Evolutionary conservation across 2,113 vertebrate genomes (phyloP), one percentile per base, ranked within the genome.

Genomic region (Arvicanthis niloticus): DNA sequence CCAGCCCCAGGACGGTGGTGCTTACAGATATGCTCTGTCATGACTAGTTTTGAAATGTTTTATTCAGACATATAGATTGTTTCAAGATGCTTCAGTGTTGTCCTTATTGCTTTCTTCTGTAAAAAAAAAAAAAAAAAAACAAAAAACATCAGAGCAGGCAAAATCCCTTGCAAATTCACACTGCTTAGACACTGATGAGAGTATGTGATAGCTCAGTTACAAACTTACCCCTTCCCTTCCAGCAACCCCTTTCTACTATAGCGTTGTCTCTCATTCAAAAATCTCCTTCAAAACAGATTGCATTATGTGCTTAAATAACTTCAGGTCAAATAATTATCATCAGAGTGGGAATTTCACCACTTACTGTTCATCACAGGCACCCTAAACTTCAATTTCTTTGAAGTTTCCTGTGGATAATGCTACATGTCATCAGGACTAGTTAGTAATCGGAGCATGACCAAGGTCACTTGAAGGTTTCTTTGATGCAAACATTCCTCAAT

Each of bases 381-480:
- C 31, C 16, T 53, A 45, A 67, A 76, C 2, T 31, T 56, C 12
- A 17, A 62, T 67, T 81, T 86, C 88, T 97, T 97, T 96, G 91
- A 95, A 93, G 89, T 95, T 91, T 95, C 45, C 77, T 91, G 6
- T 73, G 81, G 92, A 87, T 93, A 95, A 91, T 78, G 89, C 87
- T 97, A 53, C n/a, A 96, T 94, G 92, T 73, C 76, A 80, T 82
- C 67, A 67, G 60, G 24, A 75, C 94, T 91, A 48, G 81, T 94
- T 96, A 92, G 95, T 89, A 89, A 92, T 89, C 96, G 81, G 80
- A 85, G 88, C 94, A 94, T 72, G 21, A 73, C 60, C 78, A 91
- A 88, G 91, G 91, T 96, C 91, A 93, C 81, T 77, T 82, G 72
- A 85, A 97, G 70, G 16, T 85, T 96, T 81, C 96, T 95, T 97